These are phyloP conservation scores for Parnassius glacialis DNA, from an alignment of 2,888 invertebrate genomes.

Conservation along the genomic window DNA sequence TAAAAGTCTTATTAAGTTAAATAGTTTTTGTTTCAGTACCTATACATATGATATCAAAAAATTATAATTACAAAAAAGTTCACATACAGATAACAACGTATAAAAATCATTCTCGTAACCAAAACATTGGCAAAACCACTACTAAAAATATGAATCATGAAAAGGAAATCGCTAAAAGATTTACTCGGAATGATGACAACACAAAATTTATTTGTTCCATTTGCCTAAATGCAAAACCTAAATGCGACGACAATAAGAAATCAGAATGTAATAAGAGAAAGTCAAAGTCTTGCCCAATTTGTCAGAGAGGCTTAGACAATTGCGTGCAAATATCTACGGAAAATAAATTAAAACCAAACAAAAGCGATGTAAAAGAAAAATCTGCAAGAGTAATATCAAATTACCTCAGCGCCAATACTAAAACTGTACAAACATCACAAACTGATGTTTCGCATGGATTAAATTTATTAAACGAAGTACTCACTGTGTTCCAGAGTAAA, in stretches of 20 bases:
- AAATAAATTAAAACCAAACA: constrained; percentile 16
- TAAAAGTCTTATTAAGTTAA: background rate
- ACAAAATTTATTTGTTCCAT: constrained; percentile 56
- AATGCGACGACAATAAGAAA: constrained; percentile 28
- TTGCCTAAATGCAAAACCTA: constrained; percentile 47
- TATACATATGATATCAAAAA: constrained; percentile 51
- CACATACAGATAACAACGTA: constrained; percentile 58
- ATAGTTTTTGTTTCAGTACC: constrained; percentile 14
- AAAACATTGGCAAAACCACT: constrained; percentile 15
- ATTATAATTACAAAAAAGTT: constrained; percentile 43
- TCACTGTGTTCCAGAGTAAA: constrained; percentile 63
- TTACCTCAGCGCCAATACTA: constrained; percentile 30
- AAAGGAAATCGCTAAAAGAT: constrained; percentile 29
- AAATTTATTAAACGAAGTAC: constrained; percentile 62
- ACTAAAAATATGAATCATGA: constrained; percentile 32
- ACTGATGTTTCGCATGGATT: constrained; percentile 50
- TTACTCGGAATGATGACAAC: constrained; percentile 30
- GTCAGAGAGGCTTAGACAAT: constrained; percentile 36
- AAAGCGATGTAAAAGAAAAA: constrained; percentile 28
- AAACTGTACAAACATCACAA: constrained; percentile 53
- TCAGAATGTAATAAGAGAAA: constrained; percentile 34
- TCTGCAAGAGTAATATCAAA: constrained; percentile 5
- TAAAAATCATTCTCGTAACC: constrained; percentile 29
- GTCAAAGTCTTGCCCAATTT: constrained; percentile 46
- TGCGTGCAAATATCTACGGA: constrained; percentile 9